Evolutionary conservation across 2,888 invertebrate species (phyloP), one percentile per base, ranked within the genome.

Genomic region (Gryllus longicercus): DNA sequence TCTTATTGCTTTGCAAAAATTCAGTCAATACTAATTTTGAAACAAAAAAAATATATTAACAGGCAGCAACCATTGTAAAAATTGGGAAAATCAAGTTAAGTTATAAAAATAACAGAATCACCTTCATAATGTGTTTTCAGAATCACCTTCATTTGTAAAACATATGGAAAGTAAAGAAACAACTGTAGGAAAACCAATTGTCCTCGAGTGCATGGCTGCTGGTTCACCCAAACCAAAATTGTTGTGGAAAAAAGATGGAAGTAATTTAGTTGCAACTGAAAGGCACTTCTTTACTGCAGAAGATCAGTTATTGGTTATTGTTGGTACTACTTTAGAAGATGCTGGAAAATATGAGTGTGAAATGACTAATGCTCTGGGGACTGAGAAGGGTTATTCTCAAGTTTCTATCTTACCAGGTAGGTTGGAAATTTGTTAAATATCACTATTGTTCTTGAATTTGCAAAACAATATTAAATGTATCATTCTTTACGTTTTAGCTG

Each of bases 281-380:
- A 90, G 97, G 1, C 95, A 96, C 87, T 96, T 94, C 86, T 93
- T 96, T 84, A 94, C 96, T 5, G 94, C 93, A 63, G 94, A 95
- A 86, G 93, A 95, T 87, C 96, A 97, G 86, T 88, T 97, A 80
- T 88, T 98, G 79, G 93, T 98, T 77, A 96, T 98, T 83, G 93
- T 96, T 75, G 93, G 95, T 85, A 93, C 95, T 0, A 91, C 92
- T 82, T 86, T 91, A 5, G 89, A 89, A 83, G 97, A 98, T 88
- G 93, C 93, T 51, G 98, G 97, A 0, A 90, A 90, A 81, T 98
- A 97, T 88, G 94, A 95, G 84, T 98, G 98, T 88, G 93, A 94
- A 86, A 93, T 98, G 86, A 93, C 93, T 76, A 98, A 98, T 88
- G 91, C 93, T 75, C 88, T 96, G 75, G 96, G 96, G 11, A 92